Base-by-base conservation (phyloP, 2,113 vertebrate species). In the Urocitellus parryii region DNA sequence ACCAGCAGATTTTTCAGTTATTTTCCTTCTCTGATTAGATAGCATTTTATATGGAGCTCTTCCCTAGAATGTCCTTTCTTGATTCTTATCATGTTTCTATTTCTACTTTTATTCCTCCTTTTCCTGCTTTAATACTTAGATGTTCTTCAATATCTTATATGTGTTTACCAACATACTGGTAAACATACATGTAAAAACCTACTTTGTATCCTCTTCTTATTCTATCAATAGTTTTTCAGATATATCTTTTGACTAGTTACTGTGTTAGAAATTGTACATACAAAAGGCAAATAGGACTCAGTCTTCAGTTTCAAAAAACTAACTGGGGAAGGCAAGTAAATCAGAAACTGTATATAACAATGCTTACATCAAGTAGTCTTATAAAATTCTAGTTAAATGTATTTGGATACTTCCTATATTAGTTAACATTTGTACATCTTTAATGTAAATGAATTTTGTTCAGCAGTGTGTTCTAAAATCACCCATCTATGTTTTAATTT, bases 371-470 rank as follows among this genome's bases (percentile, higher is more conserved):
- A 73, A 72, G 42, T 81, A 6, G 65, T 92, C 86, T 29, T 61
- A 0, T 95, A 89, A 90, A 10, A 16, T 58, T 86, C 45, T 68
- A 87, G 24, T 63, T 95, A 79, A 84, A 45, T 80, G 2, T 88
- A 74, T 67, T 4, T 81, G 81, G 85, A 83, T 94, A 48, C 13
- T 5, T n/a, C 68, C 18, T 90, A 17, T 10, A 80, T 68, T 90
- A 61, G 3, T 4, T 83, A 65, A 79, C 5, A 45, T 97, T 76
- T 17, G 6, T 65, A 48, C 16, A 27, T 95, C 68, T 87, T 70
- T 88, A 93, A 76, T 84, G 2, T 27, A 37, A 96, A 61, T 79
- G 24, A 82, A 58, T 80, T 89, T 79, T 88, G 25, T 73, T 85
- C 6, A 88, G 17, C 7, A 29, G 5, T 42, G 4, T 89, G 11